Conservation (phyloP, 1,140 invertebrate genomes). For the Cherax quadricarinatus region DNA sequence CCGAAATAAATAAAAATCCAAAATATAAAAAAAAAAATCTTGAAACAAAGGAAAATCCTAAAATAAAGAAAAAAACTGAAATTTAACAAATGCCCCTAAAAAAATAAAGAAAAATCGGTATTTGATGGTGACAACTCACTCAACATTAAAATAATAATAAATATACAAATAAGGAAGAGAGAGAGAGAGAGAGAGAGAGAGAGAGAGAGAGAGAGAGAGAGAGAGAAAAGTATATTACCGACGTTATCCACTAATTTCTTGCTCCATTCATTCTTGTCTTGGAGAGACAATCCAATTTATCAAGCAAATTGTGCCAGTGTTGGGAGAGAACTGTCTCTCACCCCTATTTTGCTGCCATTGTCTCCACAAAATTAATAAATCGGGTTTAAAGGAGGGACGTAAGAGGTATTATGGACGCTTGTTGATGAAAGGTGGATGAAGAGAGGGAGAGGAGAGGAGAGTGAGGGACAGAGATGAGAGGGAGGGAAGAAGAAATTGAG, state of each 20-base stretch:
- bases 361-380: slow-evolving; percentile 58
- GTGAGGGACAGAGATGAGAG: background rate
- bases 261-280: background rate
- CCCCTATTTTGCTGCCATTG: slow-evolving; percentile 42
- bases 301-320: slow-evolving; percentile 33
- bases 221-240: too few species aligned
- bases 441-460: background rate
- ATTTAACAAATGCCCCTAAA: too few species aligned
- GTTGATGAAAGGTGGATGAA: background rate
- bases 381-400: slow-evolving; percentile 48
- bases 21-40: too few species aligned
- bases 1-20: too few species aligned
- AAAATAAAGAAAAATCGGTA: too few species aligned
- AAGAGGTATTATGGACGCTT: background rate
- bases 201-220: too few species aligned
- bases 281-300: slow-evolving; percentile 18
- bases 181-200: too few species aligned
- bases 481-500: slow-evolving; percentile 22
- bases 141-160: too few species aligned
- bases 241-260: background rate
- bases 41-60: too few species aligned
- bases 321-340: slow-evolving; percentile 10
- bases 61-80: too few species aligned
- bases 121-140: too few species aligned
- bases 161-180: too few species aligned